A percentile compares a stretch with the other conserved stretches of the same genome.
These are phyloP conservation scores for Crenichthys baileyi DNA, from an alignment of 2,797 vertebrate species.

Conservation along the genomic window DNA sequence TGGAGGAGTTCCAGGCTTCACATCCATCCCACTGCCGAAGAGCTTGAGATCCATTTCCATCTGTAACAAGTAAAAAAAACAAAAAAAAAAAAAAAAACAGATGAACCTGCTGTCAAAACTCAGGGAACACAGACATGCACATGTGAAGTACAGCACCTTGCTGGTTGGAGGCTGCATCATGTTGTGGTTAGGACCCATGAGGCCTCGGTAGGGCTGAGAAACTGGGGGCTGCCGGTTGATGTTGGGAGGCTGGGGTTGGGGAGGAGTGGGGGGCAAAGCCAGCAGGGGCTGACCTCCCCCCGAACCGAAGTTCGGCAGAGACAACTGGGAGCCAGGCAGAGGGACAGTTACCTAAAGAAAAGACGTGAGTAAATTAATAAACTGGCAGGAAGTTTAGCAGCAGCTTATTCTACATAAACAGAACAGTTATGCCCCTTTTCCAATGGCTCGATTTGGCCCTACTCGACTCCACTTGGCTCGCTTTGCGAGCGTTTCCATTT, in stretches of 20 bases:
- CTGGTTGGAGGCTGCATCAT: conserved; percentile 91
- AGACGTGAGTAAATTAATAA: not conserved
- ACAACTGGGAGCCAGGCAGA: conserved; percentile 92
- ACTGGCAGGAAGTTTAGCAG: not conserved
- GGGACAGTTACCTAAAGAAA: conserved; percentile 88
- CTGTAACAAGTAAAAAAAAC: conserved; percentile 70
- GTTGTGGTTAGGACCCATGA: conserved; percentile 91
- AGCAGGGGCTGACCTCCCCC: conserved; percentile 92
- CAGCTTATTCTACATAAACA: not conserved
- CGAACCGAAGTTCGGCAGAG: conserved; percentile 93
- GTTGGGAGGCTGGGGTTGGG: conserved; percentile 89
- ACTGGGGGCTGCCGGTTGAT: conserved; percentile 89
- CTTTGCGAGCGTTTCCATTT: too few species aligned
- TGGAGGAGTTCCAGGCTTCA: conserved; percentile 96
- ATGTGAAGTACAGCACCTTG: conserved; percentile 81
- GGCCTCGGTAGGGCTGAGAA: conserved; percentile 89
- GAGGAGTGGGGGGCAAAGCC: conserved; percentile 90
- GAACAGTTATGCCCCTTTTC: not conserved
- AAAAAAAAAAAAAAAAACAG: too few species aligned
- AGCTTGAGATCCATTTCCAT: conserved; percentile 98
- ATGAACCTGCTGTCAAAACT: not conserved
- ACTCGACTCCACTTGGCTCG: too few species aligned
- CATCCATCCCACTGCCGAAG: conserved; percentile 93
- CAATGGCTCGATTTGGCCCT: too few species aligned
- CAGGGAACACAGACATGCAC: not conserved